Evolutionary conservation across 2,888 invertebrate species (phyloP), one percentile per base, ranked within the genome.

Genomic region (Enoplolaimus lenunculus): DNA sequence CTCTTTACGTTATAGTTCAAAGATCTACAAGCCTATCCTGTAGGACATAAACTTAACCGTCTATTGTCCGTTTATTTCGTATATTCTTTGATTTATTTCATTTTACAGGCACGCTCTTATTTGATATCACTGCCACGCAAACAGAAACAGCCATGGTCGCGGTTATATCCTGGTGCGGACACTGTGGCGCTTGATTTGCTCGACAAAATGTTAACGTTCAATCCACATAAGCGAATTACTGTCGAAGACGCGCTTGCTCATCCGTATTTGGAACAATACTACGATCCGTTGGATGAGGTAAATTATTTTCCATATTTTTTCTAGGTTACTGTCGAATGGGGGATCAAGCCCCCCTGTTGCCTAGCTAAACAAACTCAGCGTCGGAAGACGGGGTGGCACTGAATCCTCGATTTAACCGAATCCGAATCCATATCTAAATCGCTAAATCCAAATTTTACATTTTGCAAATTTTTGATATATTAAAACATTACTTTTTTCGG

Each of bases 251-350:
- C 97, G 21, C 86, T 98, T 69, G 94, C 94, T 70, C 98, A 99
- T 84, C 94, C 94, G 2, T 98, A 99, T 84, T 87, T 99, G 79
- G 94, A 95, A 84, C 95, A 97, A 86, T 98, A 98, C 87, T 99
- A 98, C 83, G 98, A 99, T 84, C 98, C 98, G 70, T 91, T 91
- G 76, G 98, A 99, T 84, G 98, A 98, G 89, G 95, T 97, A n/a
- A n/a, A n/a, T n/a, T n/a, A n/a, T n/a, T n/a, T n/a, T n/a, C n/a
- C n/a, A n/a, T n/a, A n/a, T n/a, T n/a, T n/a, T n/a, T n/a, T n/a
- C n/a, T n/a, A n/a, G n/a, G n/a, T n/a, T n/a, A n/a, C n/a, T n/a
- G n/a, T n/a, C n/a, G n/a, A n/a, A n/a, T n/a, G n/a, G n/a, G n/a
- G n/a, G n/a, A n/a, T n/a, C n/a, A n/a, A n/a, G n/a, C n/a, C n/a